Evolutionary conservation across 2,113 vertebrate genomes (phyloP).

Genomic region (Rhinopomastus cyanomelas): DNA sequence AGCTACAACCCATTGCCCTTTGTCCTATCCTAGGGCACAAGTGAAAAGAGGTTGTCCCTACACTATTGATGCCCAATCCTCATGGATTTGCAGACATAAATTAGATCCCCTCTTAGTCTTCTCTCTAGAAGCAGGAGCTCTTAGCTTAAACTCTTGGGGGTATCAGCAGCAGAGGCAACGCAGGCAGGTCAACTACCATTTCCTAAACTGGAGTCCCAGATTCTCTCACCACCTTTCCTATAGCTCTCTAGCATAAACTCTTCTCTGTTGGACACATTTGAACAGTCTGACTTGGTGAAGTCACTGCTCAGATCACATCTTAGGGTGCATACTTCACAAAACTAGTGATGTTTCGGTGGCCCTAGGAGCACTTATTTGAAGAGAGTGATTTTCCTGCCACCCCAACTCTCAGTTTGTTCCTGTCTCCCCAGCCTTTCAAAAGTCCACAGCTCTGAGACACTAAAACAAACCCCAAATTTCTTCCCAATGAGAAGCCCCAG

Average conservation of each 20-base stretch:
- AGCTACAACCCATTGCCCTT: no score
- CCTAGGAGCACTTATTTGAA: background rate
- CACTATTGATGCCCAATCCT: no score
- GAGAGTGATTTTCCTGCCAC: background rate
- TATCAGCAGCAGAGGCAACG: background rate
- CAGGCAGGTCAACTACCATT: background rate
- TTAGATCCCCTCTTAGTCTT: no score
- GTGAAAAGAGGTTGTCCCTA: no score
- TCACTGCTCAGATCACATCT: background rate
- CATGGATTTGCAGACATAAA: no score
- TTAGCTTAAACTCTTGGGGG: background rate
- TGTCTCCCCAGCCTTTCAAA: background rate
- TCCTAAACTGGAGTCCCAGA: background rate
- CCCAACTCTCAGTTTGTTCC: background rate
- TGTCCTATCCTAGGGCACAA: no score
- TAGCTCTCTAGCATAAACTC: background rate
- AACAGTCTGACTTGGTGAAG: background rate
- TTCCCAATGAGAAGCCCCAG: background rate
- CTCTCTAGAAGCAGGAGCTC: background rate
- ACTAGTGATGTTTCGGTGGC: background rate
- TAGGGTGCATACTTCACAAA: background rate
- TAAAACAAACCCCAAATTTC: background rate
- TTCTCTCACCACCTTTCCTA: background rate
- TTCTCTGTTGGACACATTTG: background rate
- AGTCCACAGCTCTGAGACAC: background rate